Conservation (phyloP, 2,797 vertebrate species). For the Staurois parvus region DNA sequence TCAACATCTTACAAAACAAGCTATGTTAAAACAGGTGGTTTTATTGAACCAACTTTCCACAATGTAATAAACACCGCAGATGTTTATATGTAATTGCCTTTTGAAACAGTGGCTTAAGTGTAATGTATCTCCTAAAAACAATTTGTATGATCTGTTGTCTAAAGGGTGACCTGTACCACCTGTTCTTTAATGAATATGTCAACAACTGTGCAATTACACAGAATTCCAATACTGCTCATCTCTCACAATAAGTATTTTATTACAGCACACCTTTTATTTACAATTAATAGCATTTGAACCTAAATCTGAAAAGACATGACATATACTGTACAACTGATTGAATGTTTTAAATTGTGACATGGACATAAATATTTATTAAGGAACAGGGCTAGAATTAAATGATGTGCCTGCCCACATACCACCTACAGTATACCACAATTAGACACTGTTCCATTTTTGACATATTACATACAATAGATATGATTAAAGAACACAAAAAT, state of each 20-base stretch:
- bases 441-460: no score
- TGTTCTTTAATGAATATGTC: background rate
- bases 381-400: no score
- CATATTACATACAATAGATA: no score
- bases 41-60: conserved; percentile 10
- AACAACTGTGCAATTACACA: background rate
- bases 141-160: background rate
- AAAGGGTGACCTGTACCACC: background rate
- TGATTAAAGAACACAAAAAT: no score
- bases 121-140: conserved; percentile 10
- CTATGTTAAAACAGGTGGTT: background rate
- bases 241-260: background rate
- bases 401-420: no score
- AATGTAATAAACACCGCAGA: conserved; percentile 9
- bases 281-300: background rate
- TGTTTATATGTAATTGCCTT: background rate
- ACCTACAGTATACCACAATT: no score
- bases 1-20: background rate
- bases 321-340: background rate
- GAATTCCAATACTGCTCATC: background rate
- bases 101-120: conserved; percentile 44
- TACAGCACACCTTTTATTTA: background rate
- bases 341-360: no score
- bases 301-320: background rate
- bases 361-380: no score